These are phyloP conservation scores for Eupithecia subumbrata DNA, from an alignment of 2,888 invertebrate genomes.

Conservation along the genomic window DNA sequence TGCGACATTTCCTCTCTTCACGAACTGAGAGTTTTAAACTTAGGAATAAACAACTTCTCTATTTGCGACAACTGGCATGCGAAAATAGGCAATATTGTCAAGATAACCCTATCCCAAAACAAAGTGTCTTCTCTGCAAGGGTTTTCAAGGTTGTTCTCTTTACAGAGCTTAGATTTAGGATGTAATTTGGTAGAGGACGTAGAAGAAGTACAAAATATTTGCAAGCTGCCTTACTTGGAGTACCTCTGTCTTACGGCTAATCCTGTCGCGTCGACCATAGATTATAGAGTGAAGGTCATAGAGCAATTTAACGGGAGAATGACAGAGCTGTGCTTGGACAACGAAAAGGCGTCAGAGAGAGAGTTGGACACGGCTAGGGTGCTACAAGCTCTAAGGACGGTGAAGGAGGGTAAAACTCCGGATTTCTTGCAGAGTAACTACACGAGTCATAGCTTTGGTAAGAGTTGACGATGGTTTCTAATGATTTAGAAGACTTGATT, in stretches of 20 bases:
- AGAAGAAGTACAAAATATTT: slow-evolving; percentile 91
- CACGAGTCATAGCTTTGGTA: slow-evolving; percentile 75
- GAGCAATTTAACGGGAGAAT: slow-evolving; percentile 94
- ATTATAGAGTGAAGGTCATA: slow-evolving; percentile 95
- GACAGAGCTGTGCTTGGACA: slow-evolving; percentile 93
- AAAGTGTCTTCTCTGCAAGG: slow-evolving; percentile 88
- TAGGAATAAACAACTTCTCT: slow-evolving; percentile 91
- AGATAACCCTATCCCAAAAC: slow-evolving; percentile 93
- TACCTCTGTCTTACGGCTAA: slow-evolving; percentile 94
- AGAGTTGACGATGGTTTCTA: slow-evolving; percentile 68
- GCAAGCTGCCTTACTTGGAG: slow-evolving; percentile 93
- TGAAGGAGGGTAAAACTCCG: slow-evolving; percentile 87
- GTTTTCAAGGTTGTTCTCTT: slow-evolving; percentile 92
- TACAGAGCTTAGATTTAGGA: slow-evolving; percentile 93
- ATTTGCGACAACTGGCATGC: slow-evolving; percentile 91
- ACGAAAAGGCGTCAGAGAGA: slow-evolving; percentile 92
- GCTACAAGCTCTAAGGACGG: slow-evolving; percentile 92
- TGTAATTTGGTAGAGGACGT: slow-evolving; percentile 92
- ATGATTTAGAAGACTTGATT: slow-evolving; percentile 18
- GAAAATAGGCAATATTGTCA: slow-evolving; percentile 94
- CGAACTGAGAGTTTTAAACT: slow-evolving; percentile 88
- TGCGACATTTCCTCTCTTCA: slow-evolving; percentile 91
- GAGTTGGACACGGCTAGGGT: slow-evolving; percentile 97
- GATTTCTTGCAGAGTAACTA: slow-evolving; percentile 81
- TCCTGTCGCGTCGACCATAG: slow-evolving; percentile 92